phyloP scores from a whole-genome alignment of 2,113 vertebrate species.

The Sciurus niger region DNA sequence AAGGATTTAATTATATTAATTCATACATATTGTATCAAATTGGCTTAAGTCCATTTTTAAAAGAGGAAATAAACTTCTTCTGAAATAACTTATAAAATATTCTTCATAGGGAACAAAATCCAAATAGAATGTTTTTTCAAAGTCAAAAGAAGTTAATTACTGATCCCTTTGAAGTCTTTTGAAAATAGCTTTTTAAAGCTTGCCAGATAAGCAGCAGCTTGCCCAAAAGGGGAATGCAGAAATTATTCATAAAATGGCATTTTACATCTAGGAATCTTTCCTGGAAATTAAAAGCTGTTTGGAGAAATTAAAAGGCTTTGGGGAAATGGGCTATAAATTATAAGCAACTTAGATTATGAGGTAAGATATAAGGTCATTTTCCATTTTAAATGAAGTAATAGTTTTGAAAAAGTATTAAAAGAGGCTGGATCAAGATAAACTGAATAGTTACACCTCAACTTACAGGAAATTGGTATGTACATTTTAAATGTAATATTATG shows the following conservation, averaged over 20 bases:
- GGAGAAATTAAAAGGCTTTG: slow-evolving; percentile 71
- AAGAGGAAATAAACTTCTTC: neutral
- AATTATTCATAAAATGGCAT: slow-evolving; percentile 81
- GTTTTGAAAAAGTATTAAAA: slow-evolving; percentile 26
- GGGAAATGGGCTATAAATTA: slow-evolving; percentile 59
- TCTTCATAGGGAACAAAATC: slow-evolving; percentile 61
- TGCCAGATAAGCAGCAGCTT: slow-evolving; percentile 72
- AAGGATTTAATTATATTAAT: slow-evolving; percentile 41
- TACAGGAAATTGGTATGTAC: neutral
- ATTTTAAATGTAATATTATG: neutral
- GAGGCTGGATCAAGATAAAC: neutral
- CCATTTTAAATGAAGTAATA: slow-evolving; percentile 52
- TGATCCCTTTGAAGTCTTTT: slow-evolving; percentile 74
- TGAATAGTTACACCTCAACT: neutral
- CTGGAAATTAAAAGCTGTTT: slow-evolving; percentile 79
- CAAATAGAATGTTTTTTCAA: slow-evolving; percentile 76
- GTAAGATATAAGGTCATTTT: slow-evolving; percentile 49
- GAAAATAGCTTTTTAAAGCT: slow-evolving; percentile 78
- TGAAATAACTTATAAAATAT: slow-evolving; percentile 71
- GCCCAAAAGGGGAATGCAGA: slow-evolving; percentile 72
- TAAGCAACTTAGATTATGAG: slow-evolving; percentile 60
- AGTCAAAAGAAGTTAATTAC: slow-evolving; percentile 80
- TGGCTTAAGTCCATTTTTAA: slow-evolving; percentile 39
- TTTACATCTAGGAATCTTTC: slow-evolving; percentile 76
- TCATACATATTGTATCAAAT: slow-evolving; percentile 19